Percentiles rank a stretch among this genome's conserved stretches.
Evolutionary conservation across 2,797 vertebrate genomes (phyloP).

Genomic region (Anniella stebbinsi): DNA sequence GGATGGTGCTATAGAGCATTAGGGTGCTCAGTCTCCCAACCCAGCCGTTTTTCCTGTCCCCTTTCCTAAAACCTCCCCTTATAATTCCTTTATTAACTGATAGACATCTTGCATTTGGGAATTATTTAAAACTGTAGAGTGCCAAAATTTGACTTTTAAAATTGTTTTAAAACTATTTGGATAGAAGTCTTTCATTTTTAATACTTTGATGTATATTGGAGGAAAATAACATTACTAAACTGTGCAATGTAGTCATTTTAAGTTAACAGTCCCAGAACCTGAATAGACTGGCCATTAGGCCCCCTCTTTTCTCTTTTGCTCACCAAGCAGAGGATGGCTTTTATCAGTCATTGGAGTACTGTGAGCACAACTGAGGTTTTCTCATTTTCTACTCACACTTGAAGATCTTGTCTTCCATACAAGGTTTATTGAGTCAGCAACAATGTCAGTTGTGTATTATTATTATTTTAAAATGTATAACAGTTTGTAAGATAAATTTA

Average conservation of each 20-base stretch:
- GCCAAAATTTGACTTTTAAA: neutral
- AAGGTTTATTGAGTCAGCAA: neutral
- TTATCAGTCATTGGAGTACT: neutral
- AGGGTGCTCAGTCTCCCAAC: neutral
- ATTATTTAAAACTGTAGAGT: slow-evolving; percentile 23
- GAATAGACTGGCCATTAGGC: neutral
- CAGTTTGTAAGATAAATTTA: neutral
- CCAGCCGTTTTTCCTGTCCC: neutral
- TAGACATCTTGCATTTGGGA: neutral
- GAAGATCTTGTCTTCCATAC: neutral
- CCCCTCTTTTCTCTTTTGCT: neutral
- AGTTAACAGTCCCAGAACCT: neutral
- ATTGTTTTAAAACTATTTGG: neutral
- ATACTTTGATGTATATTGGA: neutral
- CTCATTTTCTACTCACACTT: neutral
- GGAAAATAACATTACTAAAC: neutral
- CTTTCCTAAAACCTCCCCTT: neutral
- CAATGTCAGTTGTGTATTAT: neutral
- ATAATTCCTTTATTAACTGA: neutral
- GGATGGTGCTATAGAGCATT: neutral
- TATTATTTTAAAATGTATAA: neutral
- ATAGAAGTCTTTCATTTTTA: neutral
- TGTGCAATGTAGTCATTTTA: neutral
- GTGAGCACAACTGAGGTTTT: neutral
- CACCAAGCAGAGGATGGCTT: neutral